A percentile compares a stretch with the other conserved stretches of the same genome.
phyloP scores from a whole-genome alignment of 2,888 invertebrate genomes.

The Drosophila engyochracea region DNA sequence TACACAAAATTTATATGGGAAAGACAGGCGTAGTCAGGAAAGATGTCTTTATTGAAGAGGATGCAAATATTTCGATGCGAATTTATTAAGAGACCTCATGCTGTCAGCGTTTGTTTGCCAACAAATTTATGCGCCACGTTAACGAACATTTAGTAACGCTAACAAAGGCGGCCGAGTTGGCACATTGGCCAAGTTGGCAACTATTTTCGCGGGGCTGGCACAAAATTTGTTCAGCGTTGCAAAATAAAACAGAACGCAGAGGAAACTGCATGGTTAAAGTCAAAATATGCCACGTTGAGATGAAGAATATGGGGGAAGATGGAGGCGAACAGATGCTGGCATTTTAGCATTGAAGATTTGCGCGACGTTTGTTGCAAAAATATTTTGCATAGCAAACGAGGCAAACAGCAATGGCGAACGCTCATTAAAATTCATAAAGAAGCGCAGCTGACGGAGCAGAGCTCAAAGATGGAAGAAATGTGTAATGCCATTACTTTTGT shows the following conservation, averaged over 20 bases:
- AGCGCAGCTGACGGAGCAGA: constrained; percentile 26
- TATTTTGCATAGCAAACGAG: constrained; percentile 68
- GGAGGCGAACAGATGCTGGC: constrained; percentile 27
- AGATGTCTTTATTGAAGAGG: constrained; percentile 17
- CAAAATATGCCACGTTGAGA: constrained; percentile 41
- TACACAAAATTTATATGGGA: background rate
- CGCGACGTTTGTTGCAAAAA: constrained; percentile 62
- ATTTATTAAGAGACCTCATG: constrained; percentile 46
- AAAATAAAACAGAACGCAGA: constrained; percentile 30
- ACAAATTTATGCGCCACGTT: constrained; percentile 74
- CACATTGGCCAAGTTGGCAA: constrained; percentile 69
- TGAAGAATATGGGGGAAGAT: background rate
- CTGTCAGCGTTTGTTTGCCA: constrained; percentile 66
- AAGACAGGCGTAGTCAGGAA: background rate
- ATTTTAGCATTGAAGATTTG: constrained; percentile 63
- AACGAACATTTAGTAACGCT: constrained; percentile 74
- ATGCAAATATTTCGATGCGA: constrained; percentile 50
- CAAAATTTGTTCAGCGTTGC: constrained; percentile 28
- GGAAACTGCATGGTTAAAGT: constrained; percentile 47
- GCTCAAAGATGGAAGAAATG: constrained; percentile 39
- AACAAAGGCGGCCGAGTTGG: constrained; percentile 66
- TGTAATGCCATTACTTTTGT: constrained; percentile 57
- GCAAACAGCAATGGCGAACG: constrained; percentile 37
- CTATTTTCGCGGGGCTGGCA: constrained; percentile 47
- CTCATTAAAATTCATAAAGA: constrained; percentile 79